phyloP scores from a whole-genome alignment of 2,888 invertebrate genomes.

The Volucella bombylans region DNA sequence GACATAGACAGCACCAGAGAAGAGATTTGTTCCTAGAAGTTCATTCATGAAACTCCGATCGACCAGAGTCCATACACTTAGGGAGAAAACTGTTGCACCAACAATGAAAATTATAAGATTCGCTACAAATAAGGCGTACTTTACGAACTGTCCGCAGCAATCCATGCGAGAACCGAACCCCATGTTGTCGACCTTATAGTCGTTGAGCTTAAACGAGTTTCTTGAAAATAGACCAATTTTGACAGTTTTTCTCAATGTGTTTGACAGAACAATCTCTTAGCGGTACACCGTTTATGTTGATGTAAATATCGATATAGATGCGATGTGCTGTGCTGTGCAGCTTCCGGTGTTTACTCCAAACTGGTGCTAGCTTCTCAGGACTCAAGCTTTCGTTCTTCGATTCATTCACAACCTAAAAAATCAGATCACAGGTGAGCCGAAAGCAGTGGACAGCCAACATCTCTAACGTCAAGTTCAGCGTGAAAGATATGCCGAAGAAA shows the following conservation, averaged over 20 bases:
- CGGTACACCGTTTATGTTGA: slow-evolving; percentile 41
- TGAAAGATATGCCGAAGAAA: too few relatives aligned
- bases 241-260: slow-evolving; percentile 77
- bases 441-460: too few relatives aligned
- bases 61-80: slow-evolving; percentile 93
- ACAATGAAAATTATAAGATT: slow-evolving; percentile 93
- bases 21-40: slow-evolving; percentile 92
- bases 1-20: slow-evolving; percentile 92
- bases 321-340: slow-evolving; percentile 29
- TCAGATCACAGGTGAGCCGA: too few relatives aligned
- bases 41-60: slow-evolving; percentile 93
- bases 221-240: slow-evolving; percentile 82
- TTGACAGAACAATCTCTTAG: slow-evolving; percentile 36
- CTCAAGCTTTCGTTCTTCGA: too few relatives aligned
- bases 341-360: slow-evolving; percentile 61
- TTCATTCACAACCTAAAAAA: too few relatives aligned
- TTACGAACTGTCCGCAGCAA: slow-evolving; percentile 94
- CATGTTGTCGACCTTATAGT: slow-evolving; percentile 83
- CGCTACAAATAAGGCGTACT: slow-evolving; percentile 91
- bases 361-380: slow-evolving; percentile 70
- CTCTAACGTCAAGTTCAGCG: too few relatives aligned
- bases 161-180: slow-evolving; percentile 92
- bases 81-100: slow-evolving; percentile 88
- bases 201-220: slow-evolving; percentile 81
- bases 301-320: not conserved